Evolutionary conservation across 92 coral and sea anemone species (phyloP), one percentile per base, ranked within the genome.

Genomic region (Palythoa heliodiscus): DNA sequence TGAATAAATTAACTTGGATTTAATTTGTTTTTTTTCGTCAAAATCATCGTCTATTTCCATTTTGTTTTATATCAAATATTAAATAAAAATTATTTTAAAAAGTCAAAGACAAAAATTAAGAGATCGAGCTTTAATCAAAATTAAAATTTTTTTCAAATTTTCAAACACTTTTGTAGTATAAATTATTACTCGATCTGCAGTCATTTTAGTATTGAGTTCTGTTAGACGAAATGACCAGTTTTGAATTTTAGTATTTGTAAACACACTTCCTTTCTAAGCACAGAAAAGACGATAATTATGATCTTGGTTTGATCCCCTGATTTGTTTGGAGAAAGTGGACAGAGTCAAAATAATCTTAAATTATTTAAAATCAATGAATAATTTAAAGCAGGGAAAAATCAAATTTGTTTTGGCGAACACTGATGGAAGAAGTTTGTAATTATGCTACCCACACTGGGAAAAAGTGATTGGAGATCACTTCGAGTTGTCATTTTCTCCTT

Each of bases 401-500:
- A 40, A 79, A 66, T 12, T 54, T 76, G 39, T n/a, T 64, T 80
- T 47, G 39, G 58, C 63, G 38, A 38, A 66, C 35, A 69, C 5
- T 69, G 19, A 29, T 29, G 43, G 7, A 13, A 19, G 15, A 69
- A 13, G 9, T 68, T 67, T 47, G 40, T 47, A 35, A 58, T 38
- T 61, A 2, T 5, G 61, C 35, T 3, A 8, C 73, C 81, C 40
- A 24, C 24, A 15, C 43, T 20, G 24, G 5, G 60, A 19, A 48
- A 43, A 80, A 23, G 61, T 20, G 25, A 24, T 64, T 43, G 47
- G 40, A 50, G 70, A 78, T 78, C 83, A 54, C 60, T 43, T 47
- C 60, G n/a, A 60, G 48, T 50, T 80, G 74, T 80, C 60, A 25
- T 19, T 48, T 80, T 66, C 58, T 23, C 61, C 74, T 64, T 80